phyloP scores from a whole-genome alignment of 1,140 invertebrate species.

The Agraylea sexmaculata region DNA sequence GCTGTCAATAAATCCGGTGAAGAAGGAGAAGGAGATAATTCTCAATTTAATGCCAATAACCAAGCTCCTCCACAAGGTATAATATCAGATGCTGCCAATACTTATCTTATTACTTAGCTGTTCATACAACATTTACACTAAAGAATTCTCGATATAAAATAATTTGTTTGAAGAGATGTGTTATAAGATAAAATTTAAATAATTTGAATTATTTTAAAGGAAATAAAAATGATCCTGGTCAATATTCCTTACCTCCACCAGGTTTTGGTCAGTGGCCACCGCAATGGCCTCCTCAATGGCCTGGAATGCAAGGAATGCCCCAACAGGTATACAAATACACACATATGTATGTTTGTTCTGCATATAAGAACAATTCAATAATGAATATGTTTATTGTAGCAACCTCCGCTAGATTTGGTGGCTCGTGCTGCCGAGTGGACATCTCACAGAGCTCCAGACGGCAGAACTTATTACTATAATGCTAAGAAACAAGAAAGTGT shows the following conservation, averaged over 20 bases:
- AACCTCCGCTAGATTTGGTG: conserved; percentile 50
- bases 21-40: too few species aligned
- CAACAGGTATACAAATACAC: not conserved
- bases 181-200: too few species aligned
- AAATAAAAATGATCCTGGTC: conserved; percentile 15
- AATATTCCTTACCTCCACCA: conserved; percentile 21
- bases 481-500: conserved; percentile 76
- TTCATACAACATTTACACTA: too few species aligned
- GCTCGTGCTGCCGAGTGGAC: conserved; percentile 82
- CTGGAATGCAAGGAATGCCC: conserved; percentile 13
- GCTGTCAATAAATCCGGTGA: too few species aligned
- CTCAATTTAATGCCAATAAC: too few species aligned
- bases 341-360: too few species aligned
- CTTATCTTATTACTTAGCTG: too few species aligned
- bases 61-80: too few species aligned
- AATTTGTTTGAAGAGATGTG: too few species aligned
- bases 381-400: not conserved
- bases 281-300: conserved; percentile 16
- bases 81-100: too few species aligned
- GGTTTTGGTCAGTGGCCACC: conserved; percentile 18
- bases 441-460: conserved; percentile 88
- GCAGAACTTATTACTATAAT: conserved; percentile 87
- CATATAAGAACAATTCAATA: not conserved
- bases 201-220: not conserved
- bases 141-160: too few species aligned